Evolutionary conservation across 2,888 invertebrate genomes (phyloP).

Genomic region (Chrysodeixis includens): DNA sequence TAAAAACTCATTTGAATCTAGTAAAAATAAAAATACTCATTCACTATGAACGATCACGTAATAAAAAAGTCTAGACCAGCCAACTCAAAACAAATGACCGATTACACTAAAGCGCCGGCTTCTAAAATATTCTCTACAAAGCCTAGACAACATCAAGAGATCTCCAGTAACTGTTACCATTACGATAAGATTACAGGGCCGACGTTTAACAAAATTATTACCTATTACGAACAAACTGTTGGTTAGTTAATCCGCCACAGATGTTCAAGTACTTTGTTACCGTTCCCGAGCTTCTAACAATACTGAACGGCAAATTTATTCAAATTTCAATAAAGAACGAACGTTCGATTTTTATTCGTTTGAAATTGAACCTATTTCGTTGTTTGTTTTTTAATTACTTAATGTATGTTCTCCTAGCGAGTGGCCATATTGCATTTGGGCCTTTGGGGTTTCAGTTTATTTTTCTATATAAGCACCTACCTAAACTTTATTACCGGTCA

Average conservation of each 20-base stretch:
- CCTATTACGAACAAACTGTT: conserved; percentile 47
- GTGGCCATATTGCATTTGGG: not conserved
- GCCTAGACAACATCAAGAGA: conserved; percentile 25
- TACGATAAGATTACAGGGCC: conserved; percentile 43
- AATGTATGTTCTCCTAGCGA: not conserved
- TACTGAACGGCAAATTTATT: conserved; percentile 18
- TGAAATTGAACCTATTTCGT: conserved; percentile 15
- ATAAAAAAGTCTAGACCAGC: not conserved
- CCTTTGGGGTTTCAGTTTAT: no score
- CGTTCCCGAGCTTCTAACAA: conserved; percentile 14
- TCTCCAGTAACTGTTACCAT: conserved; percentile 46
- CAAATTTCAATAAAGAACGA: conserved; percentile 13
- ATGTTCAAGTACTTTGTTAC: conserved; percentile 25
- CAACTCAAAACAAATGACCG: not conserved
- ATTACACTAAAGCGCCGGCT: not conserved
- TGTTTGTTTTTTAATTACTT: not conserved
- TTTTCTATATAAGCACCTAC: no score
- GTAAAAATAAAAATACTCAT: not conserved
- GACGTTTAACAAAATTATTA: conserved; percentile 53
- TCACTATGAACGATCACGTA: not conserved
- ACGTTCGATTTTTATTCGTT: conserved; percentile 14
- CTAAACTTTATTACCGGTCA: no score
- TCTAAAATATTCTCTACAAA: conserved; percentile 21
- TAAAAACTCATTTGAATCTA: no score
- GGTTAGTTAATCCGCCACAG: conserved; percentile 44